Evolutionary conservation across 53 echinoderm and acorn worm species (phyloP), one percentile per base, ranked within the genome.

Genomic region (Apostichopus leukothele): DNA sequence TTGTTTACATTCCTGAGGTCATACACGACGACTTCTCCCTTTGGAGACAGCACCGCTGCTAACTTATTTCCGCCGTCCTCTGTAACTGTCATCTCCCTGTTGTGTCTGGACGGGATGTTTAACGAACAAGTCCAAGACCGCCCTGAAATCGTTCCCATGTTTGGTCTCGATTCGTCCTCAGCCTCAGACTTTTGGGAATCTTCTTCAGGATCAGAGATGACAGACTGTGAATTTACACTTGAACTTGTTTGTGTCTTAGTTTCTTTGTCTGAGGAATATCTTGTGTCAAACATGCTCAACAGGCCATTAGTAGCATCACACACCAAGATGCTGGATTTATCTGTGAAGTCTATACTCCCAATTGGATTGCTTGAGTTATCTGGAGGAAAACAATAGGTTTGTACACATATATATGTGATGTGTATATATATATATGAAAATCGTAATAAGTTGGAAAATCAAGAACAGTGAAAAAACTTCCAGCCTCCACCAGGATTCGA

Each of bases 1-100:
- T 81, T 81, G 81, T 4, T 53, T 7, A 81, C 1, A 81, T 81
- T 55, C 81, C 81, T 81, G 1, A 81, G 55, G 18, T 81, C 81
- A 81, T 25, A 22, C 21, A 81, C 59, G 54, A 21, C 20, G 22
- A 81, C 6, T 50, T 55, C 22, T 20, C 81, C 60, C 20, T 7
- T 12, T 7, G 81, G 22, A 10, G 81, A 81, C 4, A 81, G 81
- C 1, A 12, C 55, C 1, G 54, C 81, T 14, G 81, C 81, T 51
- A 81, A 19, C 53, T 1, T 21, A 4, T 23, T 81, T 8, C 81
- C 22, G 1, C 23, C 81, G 25, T n/a, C 6, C 21, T 81, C 59
- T 53, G 59, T 55, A 13, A 12, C 20, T 81, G 54, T 53, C 4
- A 3, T 25, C 10, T 1, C 10, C 51, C 81, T 81, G 19, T 59